Evolutionary conservation across 2,888 invertebrate species (phyloP), one percentile per base, ranked within the genome.

Genomic region (Tribolium freemani): DNA sequence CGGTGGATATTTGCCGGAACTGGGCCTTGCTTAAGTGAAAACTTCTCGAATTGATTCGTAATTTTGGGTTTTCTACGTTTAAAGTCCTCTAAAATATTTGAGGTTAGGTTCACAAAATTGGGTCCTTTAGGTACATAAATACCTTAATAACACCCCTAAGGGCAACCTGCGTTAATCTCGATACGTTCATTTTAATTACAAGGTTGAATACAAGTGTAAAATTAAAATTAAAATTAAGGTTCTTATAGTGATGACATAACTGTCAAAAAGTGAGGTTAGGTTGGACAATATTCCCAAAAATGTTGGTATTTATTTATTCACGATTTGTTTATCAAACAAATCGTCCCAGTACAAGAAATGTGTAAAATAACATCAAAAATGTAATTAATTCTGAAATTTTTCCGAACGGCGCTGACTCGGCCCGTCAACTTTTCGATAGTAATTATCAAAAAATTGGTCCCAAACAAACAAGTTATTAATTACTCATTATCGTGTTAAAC

Each of bases 1-100:
- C 72, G 10, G 80, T 80, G 4, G 81, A 80, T 56, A 76, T 72
- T 44, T 54, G 58, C 5, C 72, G 69, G 5, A 13, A 2, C 3
- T 51, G 56, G 8, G 31, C 30, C 21, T 6, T n/a, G 56, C n/a
- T n/a, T n/a, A n/a, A n/a, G 31, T 6, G 56, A 1, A 58, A 13
- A 0, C 5, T 58, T 16, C 45, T 3, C 10, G 11, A 11, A 26
- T 54, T 30, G 11, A 54, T 2, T 0, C 20, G n/a, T 2, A 58
- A 5, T 58, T 44, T 45, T 5, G 2, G 58, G 5, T 6, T 9
- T 9, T 10, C 26, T 1, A 26, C 1, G 10, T 8, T 13, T 11
- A 67, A 44, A 26, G 58, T 38, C 16, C 46, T 11, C 61, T 61
- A 9, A 10, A 61, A 48, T 61, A 1, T 16, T 61, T 61, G 61